Conservation (phyloP, 2,888 invertebrate genomes). For the Rhagonycha fulva region DNA sequence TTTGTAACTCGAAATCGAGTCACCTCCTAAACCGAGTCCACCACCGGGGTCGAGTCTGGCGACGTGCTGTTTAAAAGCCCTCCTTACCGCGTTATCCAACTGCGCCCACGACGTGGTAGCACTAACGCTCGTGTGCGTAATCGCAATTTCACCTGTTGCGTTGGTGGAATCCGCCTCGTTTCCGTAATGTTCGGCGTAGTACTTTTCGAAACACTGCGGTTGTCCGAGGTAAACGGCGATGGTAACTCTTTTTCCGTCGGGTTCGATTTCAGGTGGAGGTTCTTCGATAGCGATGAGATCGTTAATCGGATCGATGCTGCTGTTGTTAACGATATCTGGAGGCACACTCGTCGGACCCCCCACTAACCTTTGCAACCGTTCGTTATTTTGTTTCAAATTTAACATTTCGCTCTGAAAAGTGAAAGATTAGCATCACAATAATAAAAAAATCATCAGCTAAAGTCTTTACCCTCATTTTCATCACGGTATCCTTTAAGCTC, state of each 20-base stretch:
- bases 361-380: slow-evolving; percentile 87
- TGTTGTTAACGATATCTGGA: slow-evolving; percentile 45
- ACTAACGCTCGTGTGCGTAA: slow-evolving; percentile 88
- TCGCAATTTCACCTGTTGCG: slow-evolving; percentile 68
- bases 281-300: slow-evolving; percentile 52
- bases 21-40: slow-evolving; percentile 76
- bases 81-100: slow-evolving; percentile 86
- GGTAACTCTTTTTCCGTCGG: slow-evolving; percentile 85
- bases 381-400: slow-evolving; percentile 95
- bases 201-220: slow-evolving; percentile 71
- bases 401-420: slow-evolving; percentile 88
- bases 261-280: slow-evolving; percentile 50
- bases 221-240: slow-evolving; percentile 88
- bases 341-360: slow-evolving; percentile 46
- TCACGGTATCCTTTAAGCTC: slow-evolving; percentile 93
- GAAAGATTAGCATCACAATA: slow-evolving; percentile 13
- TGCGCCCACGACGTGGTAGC: slow-evolving; percentile 95
- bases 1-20: slow-evolving; percentile 92
- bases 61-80: slow-evolving; percentile 93
- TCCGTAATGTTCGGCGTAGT: slow-evolving; percentile 53
- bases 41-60: slow-evolving; percentile 91
- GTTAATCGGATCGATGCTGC: slow-evolving; percentile 51
- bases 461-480: slow-evolving; percentile 86
- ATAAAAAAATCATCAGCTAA: not conserved
- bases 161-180: slow-evolving; percentile 51